A percentile compares a stretch with the other conserved stretches of the same genome.
phyloP scores from a whole-genome alignment of 2,888 invertebrate species.

The Macropis europaea region DNA sequence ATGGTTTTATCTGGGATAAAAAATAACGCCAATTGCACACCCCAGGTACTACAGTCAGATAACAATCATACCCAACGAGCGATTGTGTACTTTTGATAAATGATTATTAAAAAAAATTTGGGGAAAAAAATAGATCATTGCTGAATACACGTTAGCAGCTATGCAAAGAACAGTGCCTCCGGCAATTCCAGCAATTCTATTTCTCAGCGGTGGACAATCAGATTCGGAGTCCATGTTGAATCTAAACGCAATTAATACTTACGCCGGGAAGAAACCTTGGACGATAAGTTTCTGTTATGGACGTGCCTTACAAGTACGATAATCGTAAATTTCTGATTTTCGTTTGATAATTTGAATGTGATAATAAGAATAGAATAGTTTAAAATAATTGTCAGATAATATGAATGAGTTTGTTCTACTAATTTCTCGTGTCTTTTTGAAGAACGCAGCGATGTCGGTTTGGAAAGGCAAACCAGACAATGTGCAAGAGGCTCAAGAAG shows the following conservation, averaged over 20 bases:
- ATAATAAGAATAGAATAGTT: too few relatives aligned
- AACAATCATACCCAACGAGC: too few relatives aligned
- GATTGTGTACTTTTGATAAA: not conserved
- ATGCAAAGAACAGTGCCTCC: conserved; percentile 95
- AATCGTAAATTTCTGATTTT: not conserved
- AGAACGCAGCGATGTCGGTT: conserved; percentile 84
- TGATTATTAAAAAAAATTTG: not conserved
- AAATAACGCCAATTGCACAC: conserved; percentile 50
- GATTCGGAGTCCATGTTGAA: conserved; percentile 97
- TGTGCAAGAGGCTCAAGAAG: conserved; percentile 82
- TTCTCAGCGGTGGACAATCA: conserved; percentile 98
- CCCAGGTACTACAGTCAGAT: conserved; percentile 52
- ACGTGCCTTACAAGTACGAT: conserved; percentile 91
- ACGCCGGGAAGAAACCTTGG: conserved; percentile 93
- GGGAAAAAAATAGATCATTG: conserved; percentile 93
- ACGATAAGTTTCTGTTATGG: conserved; percentile 97
- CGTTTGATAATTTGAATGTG: too few relatives aligned
- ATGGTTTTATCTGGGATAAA: conserved; percentile 93
- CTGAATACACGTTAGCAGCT: conserved; percentile 93
- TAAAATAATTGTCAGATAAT: too few relatives aligned
- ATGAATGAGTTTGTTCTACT: not conserved
- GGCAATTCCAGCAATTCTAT: conserved; percentile 96
- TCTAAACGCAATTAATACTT: conserved; percentile 95
- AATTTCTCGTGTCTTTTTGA: not conserved
- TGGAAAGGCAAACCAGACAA: conserved; percentile 85